Conservation (phyloP, 30 jellyfish, hydroid and myxozoan species). For the Euphysa ruthae region DNA sequence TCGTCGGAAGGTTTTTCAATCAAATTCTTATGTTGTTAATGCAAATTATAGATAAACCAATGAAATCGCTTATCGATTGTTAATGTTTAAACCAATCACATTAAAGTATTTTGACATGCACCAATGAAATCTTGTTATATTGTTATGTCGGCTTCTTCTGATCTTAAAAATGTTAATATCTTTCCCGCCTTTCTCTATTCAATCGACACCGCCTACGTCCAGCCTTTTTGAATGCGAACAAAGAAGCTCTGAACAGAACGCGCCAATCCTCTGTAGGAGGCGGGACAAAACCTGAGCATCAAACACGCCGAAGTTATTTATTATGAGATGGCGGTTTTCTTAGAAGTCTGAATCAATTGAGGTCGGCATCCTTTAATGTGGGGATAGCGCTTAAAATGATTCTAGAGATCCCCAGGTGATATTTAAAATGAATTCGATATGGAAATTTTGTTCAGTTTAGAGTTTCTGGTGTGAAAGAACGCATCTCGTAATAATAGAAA, state of each 20-base stretch:
- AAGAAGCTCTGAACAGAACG: conserved; percentile 89
- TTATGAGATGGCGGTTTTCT: conserved; percentile 96
- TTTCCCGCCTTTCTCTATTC: conserved; percentile 98
- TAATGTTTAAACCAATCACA: conserved; percentile 50
- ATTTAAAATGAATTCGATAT: conserved; percentile 44
- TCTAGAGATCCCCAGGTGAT: conserved; percentile 94
- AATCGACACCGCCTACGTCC: conserved; percentile 99
- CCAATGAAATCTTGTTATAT: neutral
- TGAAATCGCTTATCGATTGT: conserved; percentile 4
- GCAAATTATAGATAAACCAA: conserved; percentile 18
- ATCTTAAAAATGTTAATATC: conserved; percentile 90
- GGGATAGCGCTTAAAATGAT: conserved; percentile 41
- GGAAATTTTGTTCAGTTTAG: conserved; percentile 64
- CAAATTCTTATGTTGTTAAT: neutral
- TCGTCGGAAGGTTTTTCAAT: conserved; percentile 31
- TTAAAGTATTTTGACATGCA: neutral
- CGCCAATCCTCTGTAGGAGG: conserved; percentile 99
- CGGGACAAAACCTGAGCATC: conserved; percentile 91
- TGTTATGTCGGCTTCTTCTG: conserved; percentile 87
- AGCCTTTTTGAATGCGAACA: conserved; percentile 92
- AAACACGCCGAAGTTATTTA: conserved; percentile 97
- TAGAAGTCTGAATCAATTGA: conserved; percentile 94
- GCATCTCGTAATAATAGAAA: too few relatives aligned
- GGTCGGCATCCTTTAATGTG: conserved; percentile 93
- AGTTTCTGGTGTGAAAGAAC: too few relatives aligned